Base-by-base conservation (phyloP, 2,113 vertebrate genomes). In the Sinocyclocheilus grahami region DNA sequence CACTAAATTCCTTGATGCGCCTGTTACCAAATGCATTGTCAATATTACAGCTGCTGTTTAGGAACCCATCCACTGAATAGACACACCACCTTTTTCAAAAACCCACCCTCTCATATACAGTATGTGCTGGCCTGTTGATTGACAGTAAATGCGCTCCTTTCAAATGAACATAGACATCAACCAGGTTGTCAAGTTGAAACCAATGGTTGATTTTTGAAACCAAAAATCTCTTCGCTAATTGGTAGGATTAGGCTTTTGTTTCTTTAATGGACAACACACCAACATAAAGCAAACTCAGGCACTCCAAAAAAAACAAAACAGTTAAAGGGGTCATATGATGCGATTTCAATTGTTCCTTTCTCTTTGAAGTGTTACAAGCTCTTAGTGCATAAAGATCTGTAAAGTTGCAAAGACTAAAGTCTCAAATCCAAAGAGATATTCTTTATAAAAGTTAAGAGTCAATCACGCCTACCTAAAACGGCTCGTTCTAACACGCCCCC, bases 161-260 rank as follows among this genome's bases (percentile, higher is more conserved):
- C 20, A 13, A 74, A 20, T 20, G 30, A 69, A 33, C 16, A 7
- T 18, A 69, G 14, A 74, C 71, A 74, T 74, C 71, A 74, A 74
- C 3, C 33, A 71, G 18, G 16, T 20, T 9, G 33, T 71, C 18
- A 20, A 74, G 37, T 74, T n/a, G 0, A 74, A 74, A 74, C 46
- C 71, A 74, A 74, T 74, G 37, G 71, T 74, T 33, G 30, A 33
- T 33, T 33, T 33, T 33, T 33, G 30, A 33, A 33, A 33, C 30
- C 30, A 20, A 74, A 74, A 46, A 74, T 74, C 30, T 74, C 37
- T 74, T n/a, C 4, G 37, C 37, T 74, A 74, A 74, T 74, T 74
- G 76, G 14, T 30, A 20, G 53, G 77, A 78, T 78, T 53, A n/a
- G 42, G 37, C 5, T 12, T 62, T 20, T 42, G 39, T 74, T 62